Percentiles rank a stretch among this genome's conserved stretches.
phyloP scores from a whole-genome alignment of 1,140 invertebrate species.

The Amphibalanus amphitrite region DNA sequence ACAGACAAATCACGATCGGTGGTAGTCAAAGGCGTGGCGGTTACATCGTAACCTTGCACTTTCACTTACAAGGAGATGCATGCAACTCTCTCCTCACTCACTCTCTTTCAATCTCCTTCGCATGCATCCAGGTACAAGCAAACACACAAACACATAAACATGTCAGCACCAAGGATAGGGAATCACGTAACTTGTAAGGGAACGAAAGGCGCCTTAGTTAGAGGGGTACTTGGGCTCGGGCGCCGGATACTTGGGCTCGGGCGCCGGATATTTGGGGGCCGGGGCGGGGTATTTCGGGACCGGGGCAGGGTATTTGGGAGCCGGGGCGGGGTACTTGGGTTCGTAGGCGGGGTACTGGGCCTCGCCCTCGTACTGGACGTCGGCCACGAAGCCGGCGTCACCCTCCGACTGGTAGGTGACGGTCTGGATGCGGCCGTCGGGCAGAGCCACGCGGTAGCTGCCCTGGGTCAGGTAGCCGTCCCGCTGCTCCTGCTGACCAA shows the following conservation, averaged over 20 bases:
- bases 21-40: too few species aligned
- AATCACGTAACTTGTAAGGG: too few species aligned
- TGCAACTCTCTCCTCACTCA: too few species aligned
- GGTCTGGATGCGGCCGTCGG: slow-evolving; percentile 17
- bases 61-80: too few species aligned
- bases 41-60: too few species aligned
- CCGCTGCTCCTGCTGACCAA: slow-evolving; percentile 16
- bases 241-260: too few species aligned
- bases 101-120: too few species aligned
- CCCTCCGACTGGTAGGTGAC: slow-evolving; percentile 17
- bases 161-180: too few species aligned
- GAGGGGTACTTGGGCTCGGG: background rate
- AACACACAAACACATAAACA: too few species aligned
- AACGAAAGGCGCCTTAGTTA: background rate
- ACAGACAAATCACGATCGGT: too few species aligned
- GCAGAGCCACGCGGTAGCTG: slow-evolving; percentile 16
- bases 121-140: too few species aligned
- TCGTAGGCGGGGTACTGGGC: slow-evolving; percentile 9
- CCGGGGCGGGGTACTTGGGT: background rate
- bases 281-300: background rate
- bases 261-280: background rate
- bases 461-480: slow-evolving; percentile 17
- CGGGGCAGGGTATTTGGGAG: background rate
- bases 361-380: slow-evolving; percentile 16
- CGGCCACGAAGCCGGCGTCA: slow-evolving; percentile 14